Conservation (phyloP, 1,140 invertebrate species). For the Euglossa dilemma region DNA sequence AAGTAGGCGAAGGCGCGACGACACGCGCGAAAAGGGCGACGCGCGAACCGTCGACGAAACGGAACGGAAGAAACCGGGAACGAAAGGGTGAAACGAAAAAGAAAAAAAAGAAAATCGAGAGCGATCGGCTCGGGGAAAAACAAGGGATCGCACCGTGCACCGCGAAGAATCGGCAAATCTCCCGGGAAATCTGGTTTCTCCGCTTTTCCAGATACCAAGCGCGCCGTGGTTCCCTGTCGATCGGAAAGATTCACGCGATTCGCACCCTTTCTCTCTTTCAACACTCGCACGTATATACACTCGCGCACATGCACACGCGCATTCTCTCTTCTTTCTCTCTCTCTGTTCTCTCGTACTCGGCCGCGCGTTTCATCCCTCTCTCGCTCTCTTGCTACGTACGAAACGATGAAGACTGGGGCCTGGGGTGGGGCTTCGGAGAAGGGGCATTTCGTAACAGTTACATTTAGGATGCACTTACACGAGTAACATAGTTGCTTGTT, state of each 20-base stretch:
- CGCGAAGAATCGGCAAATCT: neutral
- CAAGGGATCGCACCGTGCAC: neutral
- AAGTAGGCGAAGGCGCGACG: neutral
- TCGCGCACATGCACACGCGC: constrained; percentile 16
- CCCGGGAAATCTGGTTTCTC: constrained; percentile 26
- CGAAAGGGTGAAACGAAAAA: too few relatives aligned
- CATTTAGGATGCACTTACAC: constrained; percentile 68
- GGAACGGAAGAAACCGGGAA: neutral
- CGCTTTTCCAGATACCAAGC: neutral
- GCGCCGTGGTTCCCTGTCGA: neutral
- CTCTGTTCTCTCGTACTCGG: neutral
- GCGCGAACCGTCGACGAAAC: neutral
- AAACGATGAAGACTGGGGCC: constrained; percentile 65
- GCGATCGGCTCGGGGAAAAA: neutral
- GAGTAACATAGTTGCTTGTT: constrained; percentile 60
- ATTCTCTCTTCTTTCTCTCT: constrained; percentile 26
- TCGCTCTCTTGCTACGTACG: constrained; percentile 51
- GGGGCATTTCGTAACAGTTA: constrained; percentile 69
- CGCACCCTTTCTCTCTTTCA: neutral
- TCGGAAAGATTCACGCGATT: neutral
- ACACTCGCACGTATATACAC: neutral
- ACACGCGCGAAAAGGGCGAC: neutral
- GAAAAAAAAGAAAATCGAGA: neutral
- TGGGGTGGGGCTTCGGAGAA: constrained; percentile 60
- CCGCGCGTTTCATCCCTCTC: constrained; percentile 43